Evolutionary conservation across 2,888 invertebrate species (phyloP).

Genomic region (Andrena camellia): DNA sequence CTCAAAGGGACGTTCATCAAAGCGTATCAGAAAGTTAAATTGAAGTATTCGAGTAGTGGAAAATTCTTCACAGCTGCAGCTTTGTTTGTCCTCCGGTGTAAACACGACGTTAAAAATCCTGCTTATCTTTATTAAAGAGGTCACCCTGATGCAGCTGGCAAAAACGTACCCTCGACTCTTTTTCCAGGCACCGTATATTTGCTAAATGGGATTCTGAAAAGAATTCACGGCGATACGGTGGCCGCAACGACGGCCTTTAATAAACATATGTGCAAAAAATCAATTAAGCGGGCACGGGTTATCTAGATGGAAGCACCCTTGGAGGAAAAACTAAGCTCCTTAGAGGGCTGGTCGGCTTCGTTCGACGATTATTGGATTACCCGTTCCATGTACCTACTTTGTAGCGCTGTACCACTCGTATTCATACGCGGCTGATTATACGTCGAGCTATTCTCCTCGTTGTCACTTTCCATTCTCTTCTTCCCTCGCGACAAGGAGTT

Average conservation of each 20-base stretch:
- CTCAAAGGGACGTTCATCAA: too few species aligned
- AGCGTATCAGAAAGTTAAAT: too few species aligned
- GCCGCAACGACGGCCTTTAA: conserved; percentile 19
- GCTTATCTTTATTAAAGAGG: too few species aligned
- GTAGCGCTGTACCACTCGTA: conserved; percentile 22
- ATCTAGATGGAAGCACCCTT: conserved; percentile 68
- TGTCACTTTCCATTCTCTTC: conserved; percentile 36
- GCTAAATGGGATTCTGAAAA: background rate
- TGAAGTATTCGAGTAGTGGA: too few species aligned
- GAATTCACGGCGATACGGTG: background rate
- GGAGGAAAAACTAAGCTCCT: conserved; percentile 75
- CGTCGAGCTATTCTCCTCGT: conserved; percentile 39
- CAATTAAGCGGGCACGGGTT: conserved; percentile 63
- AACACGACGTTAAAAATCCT: too few species aligned
- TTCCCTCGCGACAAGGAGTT: conserved; percentile 4
- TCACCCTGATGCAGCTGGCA: background rate
- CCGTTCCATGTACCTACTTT: conserved; percentile 58
- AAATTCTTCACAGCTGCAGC: too few species aligned
- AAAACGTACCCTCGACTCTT: background rate
- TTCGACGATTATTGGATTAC: conserved; percentile 78
- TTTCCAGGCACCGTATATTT: background rate
- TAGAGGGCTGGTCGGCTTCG: conserved; percentile 75
- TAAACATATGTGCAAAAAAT: conserved; percentile 32
- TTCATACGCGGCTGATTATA: conserved; percentile 42
- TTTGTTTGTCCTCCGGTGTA: too few species aligned